Conservation (phyloP, 2,888 invertebrate genomes). For the Eupithecia dodoneata region DNA sequence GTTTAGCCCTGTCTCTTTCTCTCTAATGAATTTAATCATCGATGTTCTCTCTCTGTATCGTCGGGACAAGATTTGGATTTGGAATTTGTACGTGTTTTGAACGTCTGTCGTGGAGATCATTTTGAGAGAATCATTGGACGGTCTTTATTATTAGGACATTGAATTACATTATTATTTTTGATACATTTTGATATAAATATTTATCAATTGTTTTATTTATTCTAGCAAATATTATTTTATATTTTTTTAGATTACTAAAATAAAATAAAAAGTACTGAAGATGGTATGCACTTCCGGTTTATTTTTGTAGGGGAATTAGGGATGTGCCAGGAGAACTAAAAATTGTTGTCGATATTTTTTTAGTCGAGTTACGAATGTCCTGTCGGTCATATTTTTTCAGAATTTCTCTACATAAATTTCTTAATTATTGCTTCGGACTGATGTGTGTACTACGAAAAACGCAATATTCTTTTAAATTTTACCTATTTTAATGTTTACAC, state of each 20-base stretch:
- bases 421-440: background rate
- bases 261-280: background rate
- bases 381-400: background rate
- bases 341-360: background rate
- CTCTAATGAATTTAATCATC: constrained; percentile 84
- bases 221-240: no score
- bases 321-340: background rate
- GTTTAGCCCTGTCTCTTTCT: constrained; percentile 31
- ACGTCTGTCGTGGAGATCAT: constrained; percentile 7
- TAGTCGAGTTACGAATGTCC: background rate
- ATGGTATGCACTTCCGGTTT: background rate
- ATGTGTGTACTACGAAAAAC: no score
- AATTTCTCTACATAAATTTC: background rate
- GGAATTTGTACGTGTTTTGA: constrained; percentile 13
- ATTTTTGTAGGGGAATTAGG: background rate
- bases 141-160: no score
- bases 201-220: background rate
- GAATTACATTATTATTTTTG: background rate
- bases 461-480: no score
- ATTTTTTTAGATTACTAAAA: background rate
- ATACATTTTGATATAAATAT: background rate
- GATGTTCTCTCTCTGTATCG: constrained; percentile 76
- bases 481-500: no score
- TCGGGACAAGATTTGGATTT: constrained; percentile 52
- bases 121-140: constrained; percentile 1